A percentile compares a stretch with the other conserved stretches of the same genome.
phyloP scores from a whole-genome alignment of 2,888 invertebrate species.

The Protula sp. region DNA sequence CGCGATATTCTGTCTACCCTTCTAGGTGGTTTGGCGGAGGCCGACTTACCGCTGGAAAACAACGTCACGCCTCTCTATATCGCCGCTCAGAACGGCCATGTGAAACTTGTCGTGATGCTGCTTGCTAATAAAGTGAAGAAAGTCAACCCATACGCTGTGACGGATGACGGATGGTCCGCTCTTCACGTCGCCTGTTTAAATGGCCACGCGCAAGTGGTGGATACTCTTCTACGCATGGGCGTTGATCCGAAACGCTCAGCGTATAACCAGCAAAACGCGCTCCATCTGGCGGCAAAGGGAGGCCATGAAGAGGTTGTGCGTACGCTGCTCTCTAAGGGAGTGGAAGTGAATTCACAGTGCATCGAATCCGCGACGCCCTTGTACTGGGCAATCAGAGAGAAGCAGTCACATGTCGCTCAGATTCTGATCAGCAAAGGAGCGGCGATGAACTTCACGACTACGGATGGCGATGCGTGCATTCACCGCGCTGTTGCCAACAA shows the following conservation, averaged over 20 bases:
- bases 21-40: neutral
- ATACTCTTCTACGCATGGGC: slow-evolving; percentile 11
- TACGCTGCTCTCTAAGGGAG: neutral
- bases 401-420: neutral
- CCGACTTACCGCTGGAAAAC: neutral
- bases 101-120: slow-evolving; percentile 8
- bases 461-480: neutral
- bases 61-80: slow-evolving; percentile 9
- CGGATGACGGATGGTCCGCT: slow-evolving; percentile 10
- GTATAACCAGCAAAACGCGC: slow-evolving; percentile 9
- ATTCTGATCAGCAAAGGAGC: neutral
- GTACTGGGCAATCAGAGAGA: neutral
- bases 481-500: neutral
- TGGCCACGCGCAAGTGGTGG: slow-evolving; percentile 10
- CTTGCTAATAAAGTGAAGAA: slow-evolving; percentile 1
- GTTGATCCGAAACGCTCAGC: slow-evolving; percentile 2
- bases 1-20: neutral
- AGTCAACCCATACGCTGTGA: neutral
- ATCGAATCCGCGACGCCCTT: neutral
- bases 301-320: slow-evolving; percentile 3
- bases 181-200: slow-evolving; percentile 15
- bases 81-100: slow-evolving; percentile 13
- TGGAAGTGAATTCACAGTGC: neutral
- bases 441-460: neutral
- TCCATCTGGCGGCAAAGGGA: slow-evolving; percentile 12